Evolutionary conservation across 2,113 vertebrate genomes (phyloP).

Genomic region (Canis aureus): DNA sequence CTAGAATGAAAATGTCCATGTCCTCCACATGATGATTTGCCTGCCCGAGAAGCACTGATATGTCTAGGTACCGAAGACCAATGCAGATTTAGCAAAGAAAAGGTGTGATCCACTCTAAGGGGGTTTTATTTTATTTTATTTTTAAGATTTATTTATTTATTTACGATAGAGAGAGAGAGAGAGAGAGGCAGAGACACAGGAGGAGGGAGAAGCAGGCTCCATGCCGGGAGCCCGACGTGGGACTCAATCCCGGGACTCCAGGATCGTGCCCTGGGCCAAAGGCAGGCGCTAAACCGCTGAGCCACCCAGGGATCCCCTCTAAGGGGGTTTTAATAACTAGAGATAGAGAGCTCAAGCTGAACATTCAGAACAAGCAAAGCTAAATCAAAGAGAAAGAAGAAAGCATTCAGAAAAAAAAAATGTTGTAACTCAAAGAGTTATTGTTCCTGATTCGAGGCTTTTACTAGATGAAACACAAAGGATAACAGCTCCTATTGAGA

Average conservation of each 20-base stretch:
- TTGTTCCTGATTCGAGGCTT: background rate
- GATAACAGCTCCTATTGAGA: background rate
- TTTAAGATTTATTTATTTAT: no score
- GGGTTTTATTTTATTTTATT: no score
- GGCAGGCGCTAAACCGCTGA: no score
- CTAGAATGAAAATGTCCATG: background rate
- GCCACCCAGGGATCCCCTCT: background rate
- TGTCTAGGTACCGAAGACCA: background rate
- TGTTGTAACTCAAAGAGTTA: background rate
- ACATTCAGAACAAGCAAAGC: background rate
- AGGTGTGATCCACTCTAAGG: background rate
- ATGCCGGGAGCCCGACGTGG: no score
- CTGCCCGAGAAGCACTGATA: background rate
- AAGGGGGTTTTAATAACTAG: background rate
- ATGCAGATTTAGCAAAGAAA: background rate
- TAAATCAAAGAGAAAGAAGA: background rate
- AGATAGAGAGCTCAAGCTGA: background rate
- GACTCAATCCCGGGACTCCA: no score
- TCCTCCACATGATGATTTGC: background rate
- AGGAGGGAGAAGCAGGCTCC: no score
- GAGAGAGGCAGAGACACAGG: no score
- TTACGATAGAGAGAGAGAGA: no score
- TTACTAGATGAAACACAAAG: background rate
- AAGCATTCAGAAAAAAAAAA: background rate
- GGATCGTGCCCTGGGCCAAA: no score